Base-by-base conservation (phyloP, 1,140 invertebrate species). In the Chlorops oryzae region DNA sequence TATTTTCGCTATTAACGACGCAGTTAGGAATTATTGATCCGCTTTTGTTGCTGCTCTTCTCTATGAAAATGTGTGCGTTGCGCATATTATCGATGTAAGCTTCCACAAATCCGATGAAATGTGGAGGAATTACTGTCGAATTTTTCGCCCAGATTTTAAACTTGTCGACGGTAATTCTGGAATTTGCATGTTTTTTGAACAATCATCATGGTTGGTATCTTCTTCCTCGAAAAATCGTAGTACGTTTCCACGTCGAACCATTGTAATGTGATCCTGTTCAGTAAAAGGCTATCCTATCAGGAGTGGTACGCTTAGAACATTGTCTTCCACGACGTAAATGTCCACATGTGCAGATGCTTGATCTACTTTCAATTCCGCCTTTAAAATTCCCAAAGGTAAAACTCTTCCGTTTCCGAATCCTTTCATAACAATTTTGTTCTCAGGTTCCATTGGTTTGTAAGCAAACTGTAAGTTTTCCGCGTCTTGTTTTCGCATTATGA, bases 241-340 rank as follows among this genome's bases (percentile, higher is more conserved):
- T 10, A n/a, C 25, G 7, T 42, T 42, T 18, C 40, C 40, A 9
- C 40, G 40, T 7, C 22, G 17, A 22, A 41, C 40, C 17, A 41
- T 41, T n/a, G 40, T 42, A 10, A 42, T 42, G 40, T 42, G 23
- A 23, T 42, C 40, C 10, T 42, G 22, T 42, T 42, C 40, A 15
- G 40, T 42, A 24, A 42, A 42, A 3, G 40, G 40, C n/a, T 42
- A n/a, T 42, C 40, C 40, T 13, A 42, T 22, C 22, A 42, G 15
- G 15, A 42, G 22, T 23, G 40, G 40, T 23, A 42, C 25, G 15
- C 25, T 22, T 25, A 42, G 22, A 21, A 21, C 20, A 23, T 42
- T 23, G 15, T 42, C 22, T 42, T 22, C 5, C 9, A 42, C 40
- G 3, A 42, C 40, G 25, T 21, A 25, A 20, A 42, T 25, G 12